Conservation (phyloP, 2,113 vertebrate species). For the Herpailurus yagouaroundi region DNA sequence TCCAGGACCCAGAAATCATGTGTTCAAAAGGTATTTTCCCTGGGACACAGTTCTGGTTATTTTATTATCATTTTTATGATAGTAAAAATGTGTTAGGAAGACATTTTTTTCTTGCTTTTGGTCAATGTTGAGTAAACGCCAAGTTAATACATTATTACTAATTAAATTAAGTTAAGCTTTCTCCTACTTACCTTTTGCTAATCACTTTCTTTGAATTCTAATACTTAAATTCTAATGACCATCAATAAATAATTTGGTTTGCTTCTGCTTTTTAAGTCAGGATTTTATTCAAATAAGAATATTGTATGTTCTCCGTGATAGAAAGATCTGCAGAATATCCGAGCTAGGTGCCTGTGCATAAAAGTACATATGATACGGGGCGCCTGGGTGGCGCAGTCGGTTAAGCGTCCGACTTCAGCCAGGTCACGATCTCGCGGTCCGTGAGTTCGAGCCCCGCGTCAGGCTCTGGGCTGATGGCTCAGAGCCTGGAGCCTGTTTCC, state of each 20-base stretch:
- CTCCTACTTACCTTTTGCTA: constrained; percentile 27
- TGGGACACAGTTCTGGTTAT: background rate
- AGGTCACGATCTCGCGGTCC: no score
- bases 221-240: constrained; percentile 25
- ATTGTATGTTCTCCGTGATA: background rate
- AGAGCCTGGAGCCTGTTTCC: no score
- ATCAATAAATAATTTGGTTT: constrained; percentile 22
- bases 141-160: constrained; percentile 20
- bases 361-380: background rate
- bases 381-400: no score
- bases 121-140: constrained; percentile 42
- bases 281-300: constrained; percentile 36
- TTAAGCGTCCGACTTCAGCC: no score
- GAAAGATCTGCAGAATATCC: constrained; percentile 1
- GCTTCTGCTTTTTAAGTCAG: constrained; percentile 23
- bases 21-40: background rate
- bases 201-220: constrained; percentile 51
- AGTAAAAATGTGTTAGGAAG: constrained; percentile 20
- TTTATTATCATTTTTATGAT: background rate
- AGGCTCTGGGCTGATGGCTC: no score
- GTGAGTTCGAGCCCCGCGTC: no score
- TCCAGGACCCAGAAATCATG: background rate
- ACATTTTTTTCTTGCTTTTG: background rate
- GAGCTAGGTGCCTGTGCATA: background rate
- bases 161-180: constrained; percentile 21